Base-by-base conservation (phyloP, 2,113 vertebrate genomes). In the Rhineura floridana region DNA sequence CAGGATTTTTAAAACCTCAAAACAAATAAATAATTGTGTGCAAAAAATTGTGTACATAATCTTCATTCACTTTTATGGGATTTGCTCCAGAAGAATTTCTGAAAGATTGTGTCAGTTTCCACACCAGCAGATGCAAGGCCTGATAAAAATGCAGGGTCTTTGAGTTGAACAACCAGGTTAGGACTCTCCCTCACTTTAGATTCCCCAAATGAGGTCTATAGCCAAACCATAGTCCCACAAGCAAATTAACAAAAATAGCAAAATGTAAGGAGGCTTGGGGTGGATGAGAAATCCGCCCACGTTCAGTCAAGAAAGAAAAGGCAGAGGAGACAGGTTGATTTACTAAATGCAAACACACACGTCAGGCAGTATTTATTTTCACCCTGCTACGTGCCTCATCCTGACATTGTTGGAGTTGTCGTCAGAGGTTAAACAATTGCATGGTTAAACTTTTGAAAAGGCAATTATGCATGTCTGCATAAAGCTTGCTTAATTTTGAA, bases 271-370 rank as follows among this genome's bases (percentile, higher is more conserved):
- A 75, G 70, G 23, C 33, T 36, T 48, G 8, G 28, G 59, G 21
- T 67, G 44, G 55, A 63, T 82, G 55, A 87, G 69, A 87, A 75
- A 88, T 70, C 69, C 42, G 21, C 79, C 21, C 81, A 81, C 55
- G 42, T 83, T 88, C 86, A 75, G 52, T 39, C 6, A 23, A 88
- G 52, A 62, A 59, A 62, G 39, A 81, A 42, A 86, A 78, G 76
- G 76, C 72, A 77, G 55, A 48, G 73, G 77, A 77, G 84, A 85
- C 52, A 87, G 69, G 42, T 82, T 81, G 79, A 82, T 76, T 88
- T 88, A 88, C 84, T 86, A 86, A 86, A 77, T 86, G 73, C 84
- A 86, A 77, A 65, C 72, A 77, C 84, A 86, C 42, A 87, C 42
- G 23, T 33, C 86, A 88, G 55, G 44, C 44, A 76, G 33, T 76